Conservation (phyloP, 2,888 invertebrate species). For the Homarus gammarus region DNA sequence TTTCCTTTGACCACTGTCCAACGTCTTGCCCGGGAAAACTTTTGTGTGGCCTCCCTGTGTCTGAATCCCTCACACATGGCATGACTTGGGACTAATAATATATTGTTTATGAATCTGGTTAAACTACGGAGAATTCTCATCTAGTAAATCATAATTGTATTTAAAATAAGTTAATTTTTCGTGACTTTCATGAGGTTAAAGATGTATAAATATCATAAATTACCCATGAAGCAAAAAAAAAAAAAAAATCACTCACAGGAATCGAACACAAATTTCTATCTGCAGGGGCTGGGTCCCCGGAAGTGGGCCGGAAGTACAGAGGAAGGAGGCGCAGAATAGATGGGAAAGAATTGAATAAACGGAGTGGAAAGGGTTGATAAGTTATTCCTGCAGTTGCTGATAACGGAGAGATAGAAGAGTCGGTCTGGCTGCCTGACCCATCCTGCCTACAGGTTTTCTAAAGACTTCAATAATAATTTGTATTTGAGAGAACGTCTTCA, state of each 20-base stretch:
- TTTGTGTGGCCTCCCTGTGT: conserved; percentile 42
- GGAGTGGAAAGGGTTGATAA: conserved; percentile 53
- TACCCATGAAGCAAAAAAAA: not conserved
- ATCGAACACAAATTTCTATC: conserved; percentile 48
- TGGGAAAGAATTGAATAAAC: conserved; percentile 61
- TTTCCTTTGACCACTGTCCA: conserved; percentile 55
- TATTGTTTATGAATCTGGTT: too few relatives aligned
- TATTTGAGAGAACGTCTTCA: too few relatives aligned
- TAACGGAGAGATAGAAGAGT: not conserved
- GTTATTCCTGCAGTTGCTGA: conserved; percentile 12
- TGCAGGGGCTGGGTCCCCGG: conserved; percentile 44
- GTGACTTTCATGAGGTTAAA: not conserved
- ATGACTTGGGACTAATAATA: too few relatives aligned
- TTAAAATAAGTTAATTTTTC: too few relatives aligned
- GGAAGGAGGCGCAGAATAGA: conserved; percentile 56
- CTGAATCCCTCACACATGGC: not conserved
- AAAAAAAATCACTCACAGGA: not conserved
- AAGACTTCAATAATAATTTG: too few relatives aligned
- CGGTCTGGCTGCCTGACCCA: not conserved
- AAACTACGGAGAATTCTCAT: too few relatives aligned
- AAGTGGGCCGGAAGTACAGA: conserved; percentile 53
- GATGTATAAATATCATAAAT: too few relatives aligned
- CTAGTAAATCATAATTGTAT: too few relatives aligned
- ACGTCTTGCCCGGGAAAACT: conserved; percentile 50
- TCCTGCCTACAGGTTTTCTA: too few relatives aligned